A percentile compares a stretch with the other conserved stretches of the same genome.
phyloP scores from a whole-genome alignment of 2,113 vertebrate genomes.

The Gnathonemus echidnorhynchus region DNA sequence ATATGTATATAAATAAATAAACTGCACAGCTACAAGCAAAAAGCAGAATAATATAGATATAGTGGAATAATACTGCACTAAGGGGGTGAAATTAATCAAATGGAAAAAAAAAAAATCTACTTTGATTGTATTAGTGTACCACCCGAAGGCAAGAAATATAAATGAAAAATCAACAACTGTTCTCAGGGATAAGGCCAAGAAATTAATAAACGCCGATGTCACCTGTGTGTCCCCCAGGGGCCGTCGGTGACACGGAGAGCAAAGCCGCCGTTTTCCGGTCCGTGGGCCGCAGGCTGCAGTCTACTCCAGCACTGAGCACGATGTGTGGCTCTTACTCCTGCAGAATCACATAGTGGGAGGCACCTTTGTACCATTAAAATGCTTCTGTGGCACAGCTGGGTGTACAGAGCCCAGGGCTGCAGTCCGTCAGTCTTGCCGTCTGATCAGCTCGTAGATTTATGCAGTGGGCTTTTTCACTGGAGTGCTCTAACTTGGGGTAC shows the following conservation, averaged over 20 bases:
- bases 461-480: not conserved
- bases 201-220: constrained; percentile 63
- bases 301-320: not conserved
- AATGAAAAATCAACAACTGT: constrained; percentile 76
- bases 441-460: not conserved
- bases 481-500: not conserved
- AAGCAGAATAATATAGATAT: constrained; percentile 73
- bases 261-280: not conserved
- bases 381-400: not conserved
- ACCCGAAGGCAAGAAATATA: constrained; percentile 77
- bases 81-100: constrained; percentile 83
- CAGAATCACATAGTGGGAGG: not conserved
- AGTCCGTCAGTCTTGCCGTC: not conserved
- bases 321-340: not conserved
- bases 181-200: constrained; percentile 63
- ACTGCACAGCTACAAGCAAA: constrained; percentile 63
- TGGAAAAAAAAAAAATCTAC: constrained; percentile 66
- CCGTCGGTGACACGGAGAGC: not conserved
- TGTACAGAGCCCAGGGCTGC: not conserved
- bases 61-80: constrained; percentile 74
- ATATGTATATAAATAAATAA: constrained; percentile 41
- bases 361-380: not conserved
- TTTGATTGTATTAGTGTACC: constrained; percentile 68
- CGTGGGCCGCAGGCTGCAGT: not conserved
- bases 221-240: not conserved